Evolutionary conservation across 2,797 vertebrate genomes (phyloP), one percentile per base, ranked within the genome.

Genomic region (Acestrorhynchus altus): DNA sequence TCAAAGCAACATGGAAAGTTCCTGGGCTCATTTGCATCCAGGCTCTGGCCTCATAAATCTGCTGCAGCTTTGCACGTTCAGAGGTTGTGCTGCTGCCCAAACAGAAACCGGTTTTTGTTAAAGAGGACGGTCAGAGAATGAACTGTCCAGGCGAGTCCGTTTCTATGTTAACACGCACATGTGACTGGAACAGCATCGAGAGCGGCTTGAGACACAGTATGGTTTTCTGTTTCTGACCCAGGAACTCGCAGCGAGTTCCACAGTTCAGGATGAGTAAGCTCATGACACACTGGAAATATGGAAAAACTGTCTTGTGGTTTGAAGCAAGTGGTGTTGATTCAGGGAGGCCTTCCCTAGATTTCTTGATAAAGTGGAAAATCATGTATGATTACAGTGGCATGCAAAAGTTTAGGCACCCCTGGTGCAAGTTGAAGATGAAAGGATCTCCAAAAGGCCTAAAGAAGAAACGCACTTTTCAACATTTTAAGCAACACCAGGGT

Each of bases 1-100:
- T 70, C 79, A 78, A 67, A 71, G 68, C 52, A 56, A 72, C 40
- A 63, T 42, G 59, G 18, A 59, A 46, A 42, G 64, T 57, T 80
- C 83, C 78, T 84, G 72, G 74, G 74, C 79, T 81, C 44, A 85
- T 87, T 87, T 87, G 83, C 83, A 87, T 86, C 47, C 22, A 12
- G 77, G 59, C 46, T 69, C 72, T 40, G 8, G 69, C 61, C 54
- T 70, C 68, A 75, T 74, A 76, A 74, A 57, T 60, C 68, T 44
- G 35, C 65, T 76, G 24, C 59, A 72, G 76, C 52, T 47, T 75
- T 73, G 35, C 31, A 65, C 61, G n/a, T 72, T 35, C 26, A 61
- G 18, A 67, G 4, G 11, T 47, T n/a, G 12, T 72, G 31, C 44
- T 65, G 31, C 0, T 31, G 1, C 26, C 24, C 31, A 47, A 61